Evolutionary conservation across 2,797 vertebrate species (phyloP).

Genomic region (Cichlasoma orientale): DNA sequence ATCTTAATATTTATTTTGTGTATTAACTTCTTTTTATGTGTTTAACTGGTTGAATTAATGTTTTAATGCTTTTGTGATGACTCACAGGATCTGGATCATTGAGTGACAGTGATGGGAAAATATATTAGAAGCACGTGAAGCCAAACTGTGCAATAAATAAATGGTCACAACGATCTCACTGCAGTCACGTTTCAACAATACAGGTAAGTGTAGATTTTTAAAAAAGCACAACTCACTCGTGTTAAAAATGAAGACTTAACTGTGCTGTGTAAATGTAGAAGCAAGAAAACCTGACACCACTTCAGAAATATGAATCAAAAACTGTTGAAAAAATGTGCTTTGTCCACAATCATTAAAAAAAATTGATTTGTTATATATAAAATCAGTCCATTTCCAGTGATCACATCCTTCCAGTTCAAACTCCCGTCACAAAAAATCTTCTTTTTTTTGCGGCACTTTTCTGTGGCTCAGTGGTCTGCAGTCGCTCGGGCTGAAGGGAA

Average conservation of each 20-base stretch:
- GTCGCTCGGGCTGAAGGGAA: conserved; percentile 84
- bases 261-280: conserved; percentile 79
- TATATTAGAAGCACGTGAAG: conserved; percentile 60
- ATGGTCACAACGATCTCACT: conserved; percentile 4
- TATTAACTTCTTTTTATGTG: not conserved
- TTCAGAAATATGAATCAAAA: conserved; percentile 34
- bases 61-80: not conserved
- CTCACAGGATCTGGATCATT: conserved; percentile 42
- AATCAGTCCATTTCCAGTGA: conserved; percentile 17
- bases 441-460: not conserved
- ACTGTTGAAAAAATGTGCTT: conserved; percentile 26
- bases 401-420: not conserved
- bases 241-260: conserved; percentile 68
- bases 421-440: not conserved
- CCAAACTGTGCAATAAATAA: conserved; percentile 52
- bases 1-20: conserved; percentile 15
- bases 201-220: conserved; percentile 30
- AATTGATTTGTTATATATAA: conserved; percentile 13
- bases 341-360: conserved; percentile 30
- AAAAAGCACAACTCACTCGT: conserved; percentile 49
- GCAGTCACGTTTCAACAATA: conserved; percentile 30
- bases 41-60: not conserved
- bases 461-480: conserved; percentile 73
- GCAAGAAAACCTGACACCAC: conserved; percentile 67
- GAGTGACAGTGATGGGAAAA: conserved; percentile 81